Evolutionary conservation across 2,797 vertebrate species (phyloP), one percentile per base, ranked within the genome.

Genomic region (Sitta carolinensis): DNA sequence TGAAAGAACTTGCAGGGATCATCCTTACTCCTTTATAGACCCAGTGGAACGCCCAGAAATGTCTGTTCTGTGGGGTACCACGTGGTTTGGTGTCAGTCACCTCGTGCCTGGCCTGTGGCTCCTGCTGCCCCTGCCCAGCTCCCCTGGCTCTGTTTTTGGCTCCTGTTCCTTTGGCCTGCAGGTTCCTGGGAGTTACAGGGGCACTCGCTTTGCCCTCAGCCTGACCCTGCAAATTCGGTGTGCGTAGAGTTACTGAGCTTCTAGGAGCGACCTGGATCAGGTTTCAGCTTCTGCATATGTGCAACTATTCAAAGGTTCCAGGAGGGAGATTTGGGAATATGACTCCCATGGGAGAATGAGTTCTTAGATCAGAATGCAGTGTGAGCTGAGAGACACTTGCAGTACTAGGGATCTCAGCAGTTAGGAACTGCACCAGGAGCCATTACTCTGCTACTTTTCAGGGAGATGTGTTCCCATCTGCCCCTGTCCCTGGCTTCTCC

Each of bases 341-440:
- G 84, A 93, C 76, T 94, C 92, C 62, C 68, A 70, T 38, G 84
- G 78, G 87, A 87, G 89, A 84, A 76, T 38, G 89, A 87, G 45
- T 77, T 59, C n/a, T 47, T 57, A 20, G 67, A 29, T 82, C 42
- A 89, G 63, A 75, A 78, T 54, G 74, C 38, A 43, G 26, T 22
- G 30, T 34, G 67, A 84, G 84, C 81, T 32, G 68, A 45, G 77
- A 52, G 38, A 5, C 29, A 4, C 5, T 34, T 73, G 45, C 27
- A 38, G 47, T 51, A 9, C 52, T 25, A 1, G 13, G 45, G 57
- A 67, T 75, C 58, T 25, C 66, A 45, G 76, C 61, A 48, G 52
- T 30, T 17, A n/a, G 81, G 51, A 73, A 4, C 62, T 50, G 51
- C 38, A 50, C 45, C 80, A 90, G 69, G 32, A 90, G 66, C 76